Evolutionary conservation across 2,113 vertebrate genomes (phyloP), one percentile per base, ranked within the genome.

Genomic region (Axis porcinus): DNA sequence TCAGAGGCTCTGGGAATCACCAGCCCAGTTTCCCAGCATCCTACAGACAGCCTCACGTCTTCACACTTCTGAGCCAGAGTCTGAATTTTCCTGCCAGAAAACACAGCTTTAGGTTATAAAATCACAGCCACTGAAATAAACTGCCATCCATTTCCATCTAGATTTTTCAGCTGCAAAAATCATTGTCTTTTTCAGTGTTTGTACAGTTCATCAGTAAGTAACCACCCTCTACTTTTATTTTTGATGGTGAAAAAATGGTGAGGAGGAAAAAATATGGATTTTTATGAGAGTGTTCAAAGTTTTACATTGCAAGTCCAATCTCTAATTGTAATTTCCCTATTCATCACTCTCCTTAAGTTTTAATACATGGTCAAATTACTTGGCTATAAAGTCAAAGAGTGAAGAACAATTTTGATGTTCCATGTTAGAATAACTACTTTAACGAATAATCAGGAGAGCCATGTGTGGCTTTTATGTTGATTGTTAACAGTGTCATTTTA

Each of bases 51-150:
- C 78, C 89, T 96, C 95, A 62, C 58, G 36, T 91, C 94, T 94
- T 93, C 84, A 81, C 86, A 54, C 50, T 57, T 93, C 64, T 36
- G 57, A 89, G 95, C 95, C 89, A 97, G 89, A 54, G 86, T 19
- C 92, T 62, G 74, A 50, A 30, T 97, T 88, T 92, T 97, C 64
- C 92, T 97, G 98, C 98, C 98, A 98, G 97, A 92, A 98, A 98
- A 97, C 97, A 96, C 98, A 98, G 98, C 98, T 98, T 98, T 98
- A 83, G 93, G 96, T 97, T 95, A 96, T 97, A 98, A 98, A 98
- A 97, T 97, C 94, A 60, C 93, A 97, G 64, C 93, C 97, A 92
- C 89, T 88, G 89, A 95, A 97, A 89, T 84, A 94, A 97, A 94
- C 83, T 85, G 55, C 89, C 95, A 84, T 86, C 97, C 93, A 89